Conservation (phyloP, 2,113 vertebrate species). For the Syngnathus floridae region DNA sequence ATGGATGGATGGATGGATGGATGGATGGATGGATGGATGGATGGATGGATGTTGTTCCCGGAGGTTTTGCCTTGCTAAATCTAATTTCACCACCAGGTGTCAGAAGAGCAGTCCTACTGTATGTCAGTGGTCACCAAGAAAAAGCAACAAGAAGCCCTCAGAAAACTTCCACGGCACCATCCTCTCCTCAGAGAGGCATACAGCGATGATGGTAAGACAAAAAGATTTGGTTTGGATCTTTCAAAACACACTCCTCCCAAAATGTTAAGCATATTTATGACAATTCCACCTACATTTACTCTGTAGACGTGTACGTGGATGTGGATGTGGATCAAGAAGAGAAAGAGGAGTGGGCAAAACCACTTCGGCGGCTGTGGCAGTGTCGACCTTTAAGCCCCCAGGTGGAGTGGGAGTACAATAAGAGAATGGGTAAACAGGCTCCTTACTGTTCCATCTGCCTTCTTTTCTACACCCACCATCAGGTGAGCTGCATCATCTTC, state of each 20-base stretch:
- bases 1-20: too few relatives aligned
- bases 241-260: background rate
- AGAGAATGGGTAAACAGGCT: constrained; percentile 76
- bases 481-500: constrained; percentile 53
- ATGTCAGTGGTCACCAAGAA: constrained; percentile 83
- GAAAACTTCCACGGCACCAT: constrained; percentile 86
- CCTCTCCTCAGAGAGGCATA: constrained; percentile 82
- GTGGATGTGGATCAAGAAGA: constrained; percentile 66
- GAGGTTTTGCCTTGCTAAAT: too few relatives aligned
- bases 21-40: too few relatives aligned
- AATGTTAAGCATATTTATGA: too few relatives aligned
- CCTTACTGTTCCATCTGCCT: constrained; percentile 91
- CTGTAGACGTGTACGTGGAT: constrained; percentile 70
- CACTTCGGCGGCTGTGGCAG: constrained; percentile 86
- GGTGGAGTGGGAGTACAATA: constrained; percentile 87
- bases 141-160: constrained; percentile 72
- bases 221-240: too few relatives aligned
- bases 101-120: constrained; percentile 76
- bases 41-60: too few relatives aligned
- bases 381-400: constrained; percentile 79
- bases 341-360: constrained; percentile 87
- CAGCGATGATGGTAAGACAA: constrained; percentile 81
- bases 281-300: background rate
- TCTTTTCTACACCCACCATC: constrained; percentile 85
- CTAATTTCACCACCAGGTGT: constrained; percentile 63